Base-by-base conservation (phyloP, 2,113 vertebrate genomes). In the Hylia prasina region DNA sequence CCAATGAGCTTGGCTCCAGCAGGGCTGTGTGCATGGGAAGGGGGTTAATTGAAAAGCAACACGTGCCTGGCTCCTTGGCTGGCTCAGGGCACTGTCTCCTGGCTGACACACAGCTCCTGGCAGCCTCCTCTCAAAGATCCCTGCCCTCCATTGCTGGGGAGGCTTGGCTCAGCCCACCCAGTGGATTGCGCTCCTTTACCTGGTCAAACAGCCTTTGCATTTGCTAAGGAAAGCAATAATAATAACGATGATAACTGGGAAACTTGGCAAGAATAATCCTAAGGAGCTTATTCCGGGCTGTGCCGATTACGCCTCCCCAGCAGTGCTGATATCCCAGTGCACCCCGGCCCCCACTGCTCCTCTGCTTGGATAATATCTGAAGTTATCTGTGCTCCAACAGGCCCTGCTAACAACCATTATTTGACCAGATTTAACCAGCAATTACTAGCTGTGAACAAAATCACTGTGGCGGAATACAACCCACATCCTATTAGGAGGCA, bases 351-450 rank as follows among this genome's bases (percentile, higher is more conserved):
- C 88, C 54, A 51, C 70, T 44, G 85, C 76, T 90, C 82, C 71
- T 73, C 82, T 45, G 72, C 16, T 2, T 13, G 12, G 82, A 76
- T 58, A 88, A 83, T 39, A 31, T 48, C 77, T 20, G n/a, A 50
- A 84, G 89, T 90, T 93, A 92, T 89, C 96, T 91, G 31, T 92
- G 93, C 94, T 75, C 82, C 58, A 31, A 47, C 71, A 70, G 54
- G 54, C 82, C 94, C 86, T 81, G 95, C 92, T 93, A 90, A 88
- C 86, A 90, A 54, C 92, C 88, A 77, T 73, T 25, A 93, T 93
- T 94, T 48, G 69, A 93, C 86, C 91, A 94, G 95, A 87, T 94
- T 92, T 89, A 96, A 92, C 95, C 89, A 94, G 86, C 88, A 95
- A 92, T 97, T 95, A 95, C 82, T 25, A 92, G 95, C 96, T 93